Percentiles rank a stretch among this genome's conserved stretches.
These are phyloP conservation scores for Simalia tracyae DNA, from an alignment of 2,797 vertebrate species.

Conservation along the genomic window DNA sequence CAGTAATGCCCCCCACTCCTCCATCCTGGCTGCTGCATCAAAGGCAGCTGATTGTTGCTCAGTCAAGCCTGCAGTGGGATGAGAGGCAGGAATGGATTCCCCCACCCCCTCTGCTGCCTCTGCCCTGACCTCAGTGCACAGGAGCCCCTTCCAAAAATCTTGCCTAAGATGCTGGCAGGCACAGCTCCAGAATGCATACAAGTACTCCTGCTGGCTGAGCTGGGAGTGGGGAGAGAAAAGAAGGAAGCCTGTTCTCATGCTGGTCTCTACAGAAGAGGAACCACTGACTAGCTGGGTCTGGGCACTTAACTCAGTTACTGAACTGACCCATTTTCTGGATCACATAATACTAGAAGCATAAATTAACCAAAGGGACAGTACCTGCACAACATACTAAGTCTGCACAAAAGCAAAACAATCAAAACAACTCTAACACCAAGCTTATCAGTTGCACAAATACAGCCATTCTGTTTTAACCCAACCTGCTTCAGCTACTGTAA, in stretches of 20 bases:
- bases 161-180: not conserved
- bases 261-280: not conserved
- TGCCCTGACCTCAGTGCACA: not conserved
- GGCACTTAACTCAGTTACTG: not conserved
- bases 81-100: not conserved
- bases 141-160: not conserved
- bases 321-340: not conserved
- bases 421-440: not conserved
- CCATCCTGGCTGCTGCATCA: not conserved
- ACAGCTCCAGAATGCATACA: not conserved
- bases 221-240: not conserved
- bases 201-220: not conserved
- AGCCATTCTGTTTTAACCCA: not conserved
- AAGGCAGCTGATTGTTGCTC: not conserved
- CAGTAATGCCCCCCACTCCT: not conserved
- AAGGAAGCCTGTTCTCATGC: not conserved
- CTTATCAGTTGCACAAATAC: not conserved
- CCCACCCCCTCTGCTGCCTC: not conserved
- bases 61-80: not conserved
- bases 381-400: not conserved
- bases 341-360: not conserved
- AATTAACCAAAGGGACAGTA: not conserved
- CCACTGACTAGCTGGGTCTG: not conserved
- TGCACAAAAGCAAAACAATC: not conserved
- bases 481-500: not conserved